Evolutionary conservation across 2,888 invertebrate species (phyloP), one percentile per base, ranked within the genome.

Genomic region (Andrena flavipes): DNA sequence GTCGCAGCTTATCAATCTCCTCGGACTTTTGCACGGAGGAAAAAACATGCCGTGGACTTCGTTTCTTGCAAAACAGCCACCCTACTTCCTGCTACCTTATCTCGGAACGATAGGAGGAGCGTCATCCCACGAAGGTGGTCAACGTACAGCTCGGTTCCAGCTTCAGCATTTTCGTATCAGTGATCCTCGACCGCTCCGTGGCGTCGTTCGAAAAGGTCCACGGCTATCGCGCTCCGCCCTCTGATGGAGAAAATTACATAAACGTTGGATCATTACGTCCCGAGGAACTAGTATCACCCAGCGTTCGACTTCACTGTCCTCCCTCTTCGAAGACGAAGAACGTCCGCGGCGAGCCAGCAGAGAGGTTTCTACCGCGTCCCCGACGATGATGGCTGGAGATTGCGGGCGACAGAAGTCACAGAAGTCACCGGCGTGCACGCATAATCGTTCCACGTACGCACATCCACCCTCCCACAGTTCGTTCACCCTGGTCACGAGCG

Each of bases 401-500:
- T 26, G 23, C 30, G 29, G 20, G 10, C 26, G 1, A 42, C 42
- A 42, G 42, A 42, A 7, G 13, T 5, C 7, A 13, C 23, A 56
- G 16, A 20, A 8, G 49, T 29, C 5, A n/a, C 30, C 13, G 33
- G 30, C 67, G 51, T 67, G 10, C n/a, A 29, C 23, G 13, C 5
- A 8, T 7, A 48, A 2, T 35, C 10, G 2, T 56, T 60, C 16
- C 3, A 16, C 23, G 23, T 23, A 29, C 10, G 10, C 29, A 7
- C 8, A 62, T 69, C 62, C 30, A 78, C 63, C 68, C 33, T 60
- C 35, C 1, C 33, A 35, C 13, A 8, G 78, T 76, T 78, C 54
- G 62, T 78, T 76, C 67, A 68, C 48, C 54, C 54, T 54, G 60
- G 68, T 63, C 42, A 23, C n/a, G 35, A 42, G 10, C 26, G 33